A percentile compares a stretch with the other conserved stretches of the same genome.
Conservation (phyloP, 2,888 invertebrate genomes). For the Xylota segnis region DNA sequence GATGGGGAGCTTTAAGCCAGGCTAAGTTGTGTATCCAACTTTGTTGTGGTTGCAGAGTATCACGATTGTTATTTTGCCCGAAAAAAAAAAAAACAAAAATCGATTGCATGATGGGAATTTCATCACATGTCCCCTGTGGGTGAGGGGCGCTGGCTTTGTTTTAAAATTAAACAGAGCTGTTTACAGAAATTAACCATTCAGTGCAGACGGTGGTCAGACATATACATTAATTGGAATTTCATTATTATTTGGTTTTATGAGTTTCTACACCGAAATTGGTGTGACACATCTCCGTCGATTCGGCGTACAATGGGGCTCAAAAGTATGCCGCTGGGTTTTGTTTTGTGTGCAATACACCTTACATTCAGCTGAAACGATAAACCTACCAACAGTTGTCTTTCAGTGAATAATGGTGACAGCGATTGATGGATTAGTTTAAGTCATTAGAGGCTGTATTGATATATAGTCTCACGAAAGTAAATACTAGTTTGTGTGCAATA, state of each 20-base stretch:
- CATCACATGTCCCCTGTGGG: conserved; percentile 3
- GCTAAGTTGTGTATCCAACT: not conserved
- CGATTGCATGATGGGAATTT: conserved; percentile 38
- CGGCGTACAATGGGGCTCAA: not conserved
- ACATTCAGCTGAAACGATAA: not conserved
- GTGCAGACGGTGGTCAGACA: not conserved
- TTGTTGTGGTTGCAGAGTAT: not conserved
- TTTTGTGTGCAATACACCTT: not conserved
- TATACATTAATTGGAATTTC: not conserved
- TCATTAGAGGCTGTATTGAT: not conserved
- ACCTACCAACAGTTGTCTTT: not conserved
- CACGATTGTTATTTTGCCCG: conserved; percentile 4
- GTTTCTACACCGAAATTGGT: not conserved
- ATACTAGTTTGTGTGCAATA: too few relatives aligned
- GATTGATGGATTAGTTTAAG: not conserved
- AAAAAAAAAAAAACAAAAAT: conserved; percentile 17
- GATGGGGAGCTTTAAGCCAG: conserved; percentile 1
- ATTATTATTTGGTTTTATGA: not conserved
- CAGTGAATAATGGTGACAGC: not conserved
- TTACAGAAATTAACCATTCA: not conserved
- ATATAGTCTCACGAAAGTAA: not conserved
- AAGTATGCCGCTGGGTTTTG: not conserved
- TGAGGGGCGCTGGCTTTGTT: conserved; percentile 6
- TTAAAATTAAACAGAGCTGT: not conserved
- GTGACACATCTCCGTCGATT: not conserved